phyloP scores from a whole-genome alignment of 2,888 invertebrate species.

The Drosophila flavopinicola region DNA sequence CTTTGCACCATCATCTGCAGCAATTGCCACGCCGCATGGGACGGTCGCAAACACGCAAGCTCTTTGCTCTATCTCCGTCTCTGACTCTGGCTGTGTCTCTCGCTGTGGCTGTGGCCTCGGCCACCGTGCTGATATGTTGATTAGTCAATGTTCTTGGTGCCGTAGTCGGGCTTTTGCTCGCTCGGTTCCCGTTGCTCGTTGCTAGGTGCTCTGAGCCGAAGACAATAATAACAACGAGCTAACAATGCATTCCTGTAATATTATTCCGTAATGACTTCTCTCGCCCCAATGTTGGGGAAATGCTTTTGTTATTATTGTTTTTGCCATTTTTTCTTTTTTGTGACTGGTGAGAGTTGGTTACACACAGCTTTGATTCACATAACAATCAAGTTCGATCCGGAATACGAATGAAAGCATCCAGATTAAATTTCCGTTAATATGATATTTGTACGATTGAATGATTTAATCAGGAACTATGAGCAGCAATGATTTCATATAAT shows the following conservation, averaged over 20 bases:
- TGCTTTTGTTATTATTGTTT: too few relatives aligned
- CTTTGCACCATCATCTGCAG: slow-evolving; percentile 73
- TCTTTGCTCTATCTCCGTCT: slow-evolving; percentile 6
- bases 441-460: too few relatives aligned
- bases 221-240: slow-evolving; percentile 64
- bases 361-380: too few relatives aligned
- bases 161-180: slow-evolving; percentile 18
- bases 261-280: neutral
- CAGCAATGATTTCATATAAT: too few relatives aligned
- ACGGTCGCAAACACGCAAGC: slow-evolving; percentile 60
- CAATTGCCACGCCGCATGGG: slow-evolving; percentile 74
- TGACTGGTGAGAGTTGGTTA: too few relatives aligned
- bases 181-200: neutral
- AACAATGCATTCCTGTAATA: slow-evolving; percentile 50
- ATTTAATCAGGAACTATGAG: too few relatives aligned
- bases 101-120: neutral
- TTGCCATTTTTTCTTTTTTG: too few relatives aligned
- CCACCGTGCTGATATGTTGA: slow-evolving; percentile 75
- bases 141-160: slow-evolving; percentile 65
- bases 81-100: slow-evolving; percentile 6
- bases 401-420: too few relatives aligned
- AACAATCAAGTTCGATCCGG: too few relatives aligned
- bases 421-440: too few relatives aligned
- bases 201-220: slow-evolving; percentile 29
- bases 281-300: too few relatives aligned